Percentiles rank a stretch among this genome's conserved stretches.
These are phyloP conservation scores for Heliconius eleuchia DNA, from an alignment of 1,140 invertebrate species.

Conservation along the genomic window DNA sequence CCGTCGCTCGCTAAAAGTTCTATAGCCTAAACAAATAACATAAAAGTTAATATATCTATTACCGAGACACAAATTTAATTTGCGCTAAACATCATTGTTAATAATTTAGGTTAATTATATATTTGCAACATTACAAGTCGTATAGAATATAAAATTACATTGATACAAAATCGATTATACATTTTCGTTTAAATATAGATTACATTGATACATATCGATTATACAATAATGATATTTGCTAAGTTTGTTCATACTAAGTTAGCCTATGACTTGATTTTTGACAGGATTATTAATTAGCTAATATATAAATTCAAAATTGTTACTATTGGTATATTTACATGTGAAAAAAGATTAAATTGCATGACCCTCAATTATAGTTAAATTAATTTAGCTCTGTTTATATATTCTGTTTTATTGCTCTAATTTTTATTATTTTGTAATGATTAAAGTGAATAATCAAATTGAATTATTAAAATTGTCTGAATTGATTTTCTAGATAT, in stretches of 20 bases:
- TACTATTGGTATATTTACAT: neutral
- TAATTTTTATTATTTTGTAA: neutral
- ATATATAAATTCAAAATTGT: neutral
- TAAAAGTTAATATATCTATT: neutral
- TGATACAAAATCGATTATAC: conserved; percentile 1
- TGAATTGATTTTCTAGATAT: neutral
- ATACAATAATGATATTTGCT: conserved; percentile 3
- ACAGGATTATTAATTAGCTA: conserved; percentile 3
- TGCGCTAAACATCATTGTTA: neutral
- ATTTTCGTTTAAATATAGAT: conserved; percentile 1
- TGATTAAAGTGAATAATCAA: neutral
- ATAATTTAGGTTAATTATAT: neutral
- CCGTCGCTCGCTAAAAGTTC: conserved; percentile 46
- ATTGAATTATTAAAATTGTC: neutral
- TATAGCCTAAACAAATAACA: neutral
- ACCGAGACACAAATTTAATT: neutral
- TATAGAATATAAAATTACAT: neutral
- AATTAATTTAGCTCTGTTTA: neutral
- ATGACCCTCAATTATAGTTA: neutral
- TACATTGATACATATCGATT: conserved; percentile 7
- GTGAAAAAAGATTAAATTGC: neutral
- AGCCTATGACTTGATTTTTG: conserved; percentile 6
- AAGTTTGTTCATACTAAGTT: conserved; percentile 1
- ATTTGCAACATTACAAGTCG: neutral
- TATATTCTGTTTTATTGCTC: neutral